Conservation (phyloP, 2,113 vertebrate genomes). For the Oryzias celebensis region DNA sequence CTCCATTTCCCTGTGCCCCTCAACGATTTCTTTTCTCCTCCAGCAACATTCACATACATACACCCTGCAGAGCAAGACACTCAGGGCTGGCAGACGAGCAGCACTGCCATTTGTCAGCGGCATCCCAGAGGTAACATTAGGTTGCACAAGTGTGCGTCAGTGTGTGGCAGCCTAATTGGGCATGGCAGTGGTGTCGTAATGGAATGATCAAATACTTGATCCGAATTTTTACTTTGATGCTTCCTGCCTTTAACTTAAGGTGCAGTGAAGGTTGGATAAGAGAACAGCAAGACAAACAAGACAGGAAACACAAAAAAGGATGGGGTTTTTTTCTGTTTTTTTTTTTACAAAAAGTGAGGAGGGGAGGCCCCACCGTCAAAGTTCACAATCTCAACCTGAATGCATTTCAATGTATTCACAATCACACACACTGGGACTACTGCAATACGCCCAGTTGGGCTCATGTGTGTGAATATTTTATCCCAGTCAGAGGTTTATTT, state of each 20-base stretch:
- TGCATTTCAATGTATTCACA: conserved; percentile 46
- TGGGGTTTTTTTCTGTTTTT: background rate
- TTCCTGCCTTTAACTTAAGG: conserved; percentile 30
- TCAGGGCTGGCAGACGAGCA: conserved; percentile 51
- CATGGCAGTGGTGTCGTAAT: conserved; percentile 37
- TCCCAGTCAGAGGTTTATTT: conserved; percentile 70
- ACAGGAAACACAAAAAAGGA: background rate
- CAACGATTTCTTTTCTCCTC: conserved; percentile 34
- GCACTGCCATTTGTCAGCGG: conserved; percentile 62
- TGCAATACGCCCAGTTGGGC: conserved; percentile 26
- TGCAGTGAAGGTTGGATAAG: background rate
- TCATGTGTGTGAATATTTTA: conserved; percentile 41
- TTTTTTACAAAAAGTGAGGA: background rate
- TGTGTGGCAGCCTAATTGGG: conserved; percentile 44
- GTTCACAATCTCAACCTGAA: conserved; percentile 29
- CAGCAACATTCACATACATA: conserved; percentile 28
- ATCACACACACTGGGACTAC: conserved; percentile 19
- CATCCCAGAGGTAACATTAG: conserved; percentile 57
- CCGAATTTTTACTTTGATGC: conserved; percentile 38
- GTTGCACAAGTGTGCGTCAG: conserved; percentile 25
- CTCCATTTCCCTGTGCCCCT: conserved; percentile 47
- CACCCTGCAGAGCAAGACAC: conserved; percentile 43
- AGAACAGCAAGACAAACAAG: background rate
- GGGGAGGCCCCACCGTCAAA: background rate
- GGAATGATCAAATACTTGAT: conserved; percentile 52